Evolutionary conservation across 2,888 invertebrate species (phyloP), one percentile per base, ranked within the genome.

Genomic region (Rotaria sp.): DNA sequence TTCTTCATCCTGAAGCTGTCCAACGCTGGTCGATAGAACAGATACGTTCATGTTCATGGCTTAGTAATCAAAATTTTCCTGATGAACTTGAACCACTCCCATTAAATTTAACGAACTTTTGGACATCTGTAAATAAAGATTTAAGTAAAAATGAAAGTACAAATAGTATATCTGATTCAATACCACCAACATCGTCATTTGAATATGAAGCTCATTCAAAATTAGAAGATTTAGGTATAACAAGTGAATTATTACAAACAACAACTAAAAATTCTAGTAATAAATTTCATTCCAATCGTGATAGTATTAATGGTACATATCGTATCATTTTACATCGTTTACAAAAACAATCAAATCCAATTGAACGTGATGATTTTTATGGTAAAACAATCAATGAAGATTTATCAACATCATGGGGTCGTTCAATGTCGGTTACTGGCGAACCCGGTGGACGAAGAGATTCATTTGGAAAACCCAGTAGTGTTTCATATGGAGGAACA

Each of bases 291-390:
- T n/a, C 45, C 7, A 80, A 80, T 45, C 80, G 45, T 45, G 80
- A 80, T 80, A 45, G 45, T 80, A 75, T 86, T n/a, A 86, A 86
- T 84, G 94, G 94, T 21, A 93, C 94, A 84, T 94, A 94, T 90
- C 92, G 94, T 80, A 94, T 94, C 87, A 92, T 94, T 57, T 92
- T 94, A 87, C 93, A 94, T 88, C 88, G 89, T 84, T 89, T 91
- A 18, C 91, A 91, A 52, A 86, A 86, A 85, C 75, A 85, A 74
- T 80, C 80, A 26, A 80, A 80, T 80, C 45, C 26, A 26, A n/a
- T 80, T 5, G 80, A 80, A 80, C 80, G 45, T 45, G 80, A 80
- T 45, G 80, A 80, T n/a, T 45, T 45, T 2, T 45, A 80, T 80
- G 80, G 45, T 80, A 41, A 26, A 80, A 13, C n/a, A 45, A 4